Conservation (phyloP, 2,113 vertebrate species). For the Pachyramphus minor region DNA sequence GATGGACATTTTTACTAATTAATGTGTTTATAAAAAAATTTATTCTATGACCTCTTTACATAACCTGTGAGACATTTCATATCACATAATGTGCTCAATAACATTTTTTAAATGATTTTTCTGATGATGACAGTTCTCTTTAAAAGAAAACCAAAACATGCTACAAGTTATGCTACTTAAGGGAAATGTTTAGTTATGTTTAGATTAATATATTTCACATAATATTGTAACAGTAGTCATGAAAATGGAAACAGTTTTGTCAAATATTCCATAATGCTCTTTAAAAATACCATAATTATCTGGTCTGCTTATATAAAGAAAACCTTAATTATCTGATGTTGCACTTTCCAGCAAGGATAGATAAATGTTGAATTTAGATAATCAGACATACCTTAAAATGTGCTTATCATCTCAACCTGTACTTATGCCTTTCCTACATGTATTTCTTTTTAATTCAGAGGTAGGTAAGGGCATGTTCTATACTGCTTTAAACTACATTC, state of each 20-base stretch:
- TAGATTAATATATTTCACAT: not conserved
- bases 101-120: not conserved
- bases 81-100: not conserved
- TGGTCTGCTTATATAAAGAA: not conserved
- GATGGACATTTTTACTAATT: not conserved
- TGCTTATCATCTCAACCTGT: not conserved
- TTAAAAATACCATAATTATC: not conserved
- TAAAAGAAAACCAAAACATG: not conserved
- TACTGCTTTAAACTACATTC: not conserved
- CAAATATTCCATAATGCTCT: not conserved
- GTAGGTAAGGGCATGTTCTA: not conserved
- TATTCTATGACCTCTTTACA: not conserved
- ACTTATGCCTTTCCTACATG: not conserved
- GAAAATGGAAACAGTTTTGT: not conserved
- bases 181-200: not conserved
- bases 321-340: not conserved
- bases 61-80: not conserved
- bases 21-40: not conserved
- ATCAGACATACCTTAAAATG: not conserved
- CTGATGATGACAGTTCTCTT: not conserved
- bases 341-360: not conserved
- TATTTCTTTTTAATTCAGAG: not conserved
- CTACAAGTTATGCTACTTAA: not conserved
- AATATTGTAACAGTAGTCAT: not conserved
- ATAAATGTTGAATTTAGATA: not conserved